These are phyloP conservation scores for Geotrypetes seraphini DNA, from an alignment of 2,797 vertebrate genomes.

Conservation along the genomic window DNA sequence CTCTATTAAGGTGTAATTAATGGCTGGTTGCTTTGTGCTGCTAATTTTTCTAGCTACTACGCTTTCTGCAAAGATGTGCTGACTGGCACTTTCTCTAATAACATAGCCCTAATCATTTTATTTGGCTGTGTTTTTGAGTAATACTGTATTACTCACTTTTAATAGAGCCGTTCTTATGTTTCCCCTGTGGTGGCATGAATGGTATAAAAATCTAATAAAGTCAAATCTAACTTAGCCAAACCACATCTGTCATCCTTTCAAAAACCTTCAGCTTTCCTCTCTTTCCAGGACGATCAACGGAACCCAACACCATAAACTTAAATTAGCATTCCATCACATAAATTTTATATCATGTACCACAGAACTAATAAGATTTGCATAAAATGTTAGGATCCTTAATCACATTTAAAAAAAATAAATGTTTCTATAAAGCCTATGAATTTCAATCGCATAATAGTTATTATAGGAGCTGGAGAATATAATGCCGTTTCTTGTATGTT, in stretches of 20 bases:
- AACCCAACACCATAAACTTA: slow-evolving; percentile 6
- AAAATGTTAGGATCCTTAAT: no score
- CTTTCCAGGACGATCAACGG: slow-evolving; percentile 6
- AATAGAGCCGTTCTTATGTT: slow-evolving; percentile 14
- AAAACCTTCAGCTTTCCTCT: slow-evolving; percentile 2
- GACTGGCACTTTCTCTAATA: slow-evolving; percentile 18
- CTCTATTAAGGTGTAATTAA: slow-evolving; percentile 18
- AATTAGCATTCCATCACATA: slow-evolving; percentile 18
- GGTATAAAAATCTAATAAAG: slow-evolving; percentile 15
- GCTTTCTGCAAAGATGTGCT: slow-evolving; percentile 16
- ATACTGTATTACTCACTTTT: slow-evolving; percentile 9
- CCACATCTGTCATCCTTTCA: slow-evolving; percentile 2
- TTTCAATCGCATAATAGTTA: no score
- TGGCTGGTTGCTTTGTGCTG: slow-evolving; percentile 11
- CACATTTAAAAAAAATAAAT: no score
- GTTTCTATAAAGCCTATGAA: no score
- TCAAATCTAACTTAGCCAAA: slow-evolving; percentile 13
- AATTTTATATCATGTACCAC: slow-evolving; percentile 4
- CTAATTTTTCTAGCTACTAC: slow-evolving; percentile 9
- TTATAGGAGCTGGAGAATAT: no score
- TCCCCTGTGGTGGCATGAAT: not conserved
- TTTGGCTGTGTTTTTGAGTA: slow-evolving; percentile 17
- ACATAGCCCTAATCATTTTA: slow-evolving; percentile 16
- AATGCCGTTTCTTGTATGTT: no score
- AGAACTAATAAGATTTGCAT: slow-evolving; percentile 7